A percentile compares a stretch with the other conserved stretches of the same genome.
Conservation (phyloP, 2,797 vertebrate species). For the Anolis apletophallus region DNA sequence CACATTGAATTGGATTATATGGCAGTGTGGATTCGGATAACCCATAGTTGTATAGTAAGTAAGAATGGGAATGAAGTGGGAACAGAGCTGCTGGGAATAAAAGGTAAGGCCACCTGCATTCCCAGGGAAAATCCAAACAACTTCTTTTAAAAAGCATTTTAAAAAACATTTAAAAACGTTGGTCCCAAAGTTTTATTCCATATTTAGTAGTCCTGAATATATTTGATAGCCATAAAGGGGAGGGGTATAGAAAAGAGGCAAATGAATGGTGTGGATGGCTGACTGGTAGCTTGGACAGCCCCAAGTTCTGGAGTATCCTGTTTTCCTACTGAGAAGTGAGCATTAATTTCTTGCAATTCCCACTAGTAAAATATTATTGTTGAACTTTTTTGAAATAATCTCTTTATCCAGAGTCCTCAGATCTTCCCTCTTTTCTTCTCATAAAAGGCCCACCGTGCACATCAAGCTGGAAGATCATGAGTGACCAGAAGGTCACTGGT, state of each 20-base stretch:
- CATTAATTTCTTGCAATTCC: not conserved
- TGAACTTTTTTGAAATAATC: not conserved
- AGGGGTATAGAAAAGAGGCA: not conserved
- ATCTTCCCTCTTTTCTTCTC: not conserved
- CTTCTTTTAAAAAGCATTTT: no score
- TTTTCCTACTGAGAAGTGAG: not conserved
- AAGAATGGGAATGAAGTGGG: not conserved
- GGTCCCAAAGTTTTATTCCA: not conserved
- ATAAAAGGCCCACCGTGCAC: not conserved
- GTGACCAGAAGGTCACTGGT: not conserved
- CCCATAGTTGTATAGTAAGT: not conserved
- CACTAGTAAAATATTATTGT: not conserved
- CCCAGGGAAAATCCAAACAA: not conserved
- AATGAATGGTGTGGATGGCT: not conserved
- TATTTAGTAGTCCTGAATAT: not conserved
- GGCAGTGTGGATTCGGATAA: no score
- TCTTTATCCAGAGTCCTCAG: not conserved
- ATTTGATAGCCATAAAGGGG: not conserved
- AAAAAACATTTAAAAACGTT: no score
- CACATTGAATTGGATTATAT: no score
- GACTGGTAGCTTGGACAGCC: not conserved
- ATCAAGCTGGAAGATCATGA: not conserved
- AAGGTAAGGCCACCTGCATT: not conserved
- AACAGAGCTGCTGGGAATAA: not conserved
- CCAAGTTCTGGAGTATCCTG: not conserved